phyloP scores from a whole-genome alignment of 2,113 vertebrate genomes.

The Siniperca chuatsi region DNA sequence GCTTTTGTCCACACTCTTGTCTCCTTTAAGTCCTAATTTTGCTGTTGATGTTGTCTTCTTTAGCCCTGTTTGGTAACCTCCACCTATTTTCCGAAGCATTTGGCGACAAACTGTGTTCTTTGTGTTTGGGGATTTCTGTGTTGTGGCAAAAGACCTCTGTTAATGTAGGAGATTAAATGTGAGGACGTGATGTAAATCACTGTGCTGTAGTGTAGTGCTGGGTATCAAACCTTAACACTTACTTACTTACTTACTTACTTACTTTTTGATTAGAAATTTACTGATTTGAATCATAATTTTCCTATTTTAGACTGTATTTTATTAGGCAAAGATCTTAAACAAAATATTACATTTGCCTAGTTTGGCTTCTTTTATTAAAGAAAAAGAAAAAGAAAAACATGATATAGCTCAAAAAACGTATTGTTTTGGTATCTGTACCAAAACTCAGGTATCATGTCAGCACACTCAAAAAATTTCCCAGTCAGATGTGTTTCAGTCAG shows the following conservation, averaged over 20 bases:
- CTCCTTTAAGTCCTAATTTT: slow-evolving; percentile 25
- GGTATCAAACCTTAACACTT: neutral
- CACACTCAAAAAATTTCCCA: too few relatives aligned
- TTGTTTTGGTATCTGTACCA: too few relatives aligned
- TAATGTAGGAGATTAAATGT: neutral
- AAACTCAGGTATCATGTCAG: too few relatives aligned
- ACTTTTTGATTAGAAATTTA: neutral
- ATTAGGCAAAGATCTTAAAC: neutral
- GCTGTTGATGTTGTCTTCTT: slow-evolving; percentile 21
- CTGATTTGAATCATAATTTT: neutral
- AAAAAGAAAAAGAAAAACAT: neutral
- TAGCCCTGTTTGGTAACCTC: neutral
- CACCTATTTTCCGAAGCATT: neutral
- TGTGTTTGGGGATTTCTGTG: neutral
- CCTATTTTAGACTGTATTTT: neutral
- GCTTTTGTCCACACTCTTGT: slow-evolving; percentile 5
- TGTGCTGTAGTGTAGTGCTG: neutral
- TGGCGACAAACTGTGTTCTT: neutral
- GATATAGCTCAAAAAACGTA: too few relatives aligned
- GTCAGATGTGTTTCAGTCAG: too few relatives aligned
- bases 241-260: neutral
- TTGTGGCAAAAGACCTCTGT: neutral
- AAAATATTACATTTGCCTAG: too few relatives aligned
- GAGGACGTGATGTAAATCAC: neutral
- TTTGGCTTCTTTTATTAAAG: neutral